Evolutionary conservation across 2,113 vertebrate species (phyloP).

Genomic region (Corvus hawaiiensis): DNA sequence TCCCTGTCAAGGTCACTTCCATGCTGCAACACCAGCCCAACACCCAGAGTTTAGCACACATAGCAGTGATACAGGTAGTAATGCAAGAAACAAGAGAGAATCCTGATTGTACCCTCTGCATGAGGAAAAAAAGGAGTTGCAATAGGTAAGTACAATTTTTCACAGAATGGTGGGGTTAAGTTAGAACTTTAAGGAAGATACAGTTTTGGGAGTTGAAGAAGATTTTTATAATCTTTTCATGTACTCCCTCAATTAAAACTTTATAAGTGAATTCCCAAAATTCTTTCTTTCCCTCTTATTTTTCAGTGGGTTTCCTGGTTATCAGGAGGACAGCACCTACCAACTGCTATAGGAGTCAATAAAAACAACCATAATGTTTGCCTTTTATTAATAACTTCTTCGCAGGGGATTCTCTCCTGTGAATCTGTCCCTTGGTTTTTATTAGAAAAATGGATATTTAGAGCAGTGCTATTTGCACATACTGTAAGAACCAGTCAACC

Average conservation of each 20-base stretch:
- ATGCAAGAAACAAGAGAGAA: background rate
- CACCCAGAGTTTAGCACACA: background rate
- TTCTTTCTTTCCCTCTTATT: background rate
- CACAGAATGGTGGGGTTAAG: background rate
- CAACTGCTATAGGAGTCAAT: background rate
- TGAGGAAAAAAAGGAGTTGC: background rate
- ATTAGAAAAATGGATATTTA: background rate
- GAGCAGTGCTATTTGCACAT: background rate
- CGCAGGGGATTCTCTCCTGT: background rate
- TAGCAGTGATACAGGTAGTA: rapidly evolving
- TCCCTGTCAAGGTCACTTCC: background rate
- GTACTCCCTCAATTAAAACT: background rate
- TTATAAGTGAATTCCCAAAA: background rate
- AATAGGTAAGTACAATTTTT: background rate
- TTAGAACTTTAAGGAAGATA: background rate
- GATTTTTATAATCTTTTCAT: background rate
- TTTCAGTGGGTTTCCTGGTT: background rate
- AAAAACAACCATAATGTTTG: background rate
- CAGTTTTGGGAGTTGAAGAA: background rate
- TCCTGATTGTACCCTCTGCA: background rate
- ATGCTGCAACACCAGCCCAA: rapidly evolving
- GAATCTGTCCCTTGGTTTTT: background rate
- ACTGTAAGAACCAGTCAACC: background rate
- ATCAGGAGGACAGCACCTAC: background rate
- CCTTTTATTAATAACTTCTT: background rate